phyloP scores from a whole-genome alignment of 2,113 vertebrate genomes.

The Clarias gariepinus region DNA sequence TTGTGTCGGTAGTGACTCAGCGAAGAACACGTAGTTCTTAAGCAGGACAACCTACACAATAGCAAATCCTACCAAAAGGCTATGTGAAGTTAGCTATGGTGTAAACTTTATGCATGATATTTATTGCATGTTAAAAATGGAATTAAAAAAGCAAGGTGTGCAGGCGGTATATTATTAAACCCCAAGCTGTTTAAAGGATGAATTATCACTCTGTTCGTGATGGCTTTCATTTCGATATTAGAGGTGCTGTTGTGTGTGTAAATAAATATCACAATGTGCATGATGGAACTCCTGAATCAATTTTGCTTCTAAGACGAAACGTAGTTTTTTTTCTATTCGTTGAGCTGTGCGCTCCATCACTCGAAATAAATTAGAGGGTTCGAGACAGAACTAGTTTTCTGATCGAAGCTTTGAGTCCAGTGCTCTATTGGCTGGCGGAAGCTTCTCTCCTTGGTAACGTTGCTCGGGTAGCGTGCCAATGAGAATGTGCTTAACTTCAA shows the following conservation, averaged over 20 bases:
- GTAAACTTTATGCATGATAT: background rate
- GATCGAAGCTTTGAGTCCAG: slow-evolving; percentile 29
- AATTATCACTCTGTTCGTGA: background rate
- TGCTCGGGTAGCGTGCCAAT: slow-evolving; percentile 65
- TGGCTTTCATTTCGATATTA: background rate
- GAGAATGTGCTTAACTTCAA: slow-evolving; percentile 71
- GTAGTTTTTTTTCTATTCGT: background rate
- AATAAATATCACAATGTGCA: background rate
- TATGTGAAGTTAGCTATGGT: too few species aligned
- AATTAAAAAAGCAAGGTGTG: background rate
- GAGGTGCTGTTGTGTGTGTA: background rate
- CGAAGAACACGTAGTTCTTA: background rate
- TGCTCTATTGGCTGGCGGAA: slow-evolving; percentile 61
- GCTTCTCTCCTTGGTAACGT: slow-evolving; percentile 70
- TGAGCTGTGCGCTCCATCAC: background rate
- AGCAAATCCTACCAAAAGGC: background rate
- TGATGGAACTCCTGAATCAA: background rate
- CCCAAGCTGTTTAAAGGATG: background rate
- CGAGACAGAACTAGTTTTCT: background rate
- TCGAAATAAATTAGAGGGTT: slow-evolving; percentile 15
- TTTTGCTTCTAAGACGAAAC: background rate
- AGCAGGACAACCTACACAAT: background rate
- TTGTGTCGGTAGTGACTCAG: background rate
- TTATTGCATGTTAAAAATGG: background rate
- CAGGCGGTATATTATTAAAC: background rate